Conservation (phyloP, 1,140 invertebrate species). For the Drosophila arizonae region DNA sequence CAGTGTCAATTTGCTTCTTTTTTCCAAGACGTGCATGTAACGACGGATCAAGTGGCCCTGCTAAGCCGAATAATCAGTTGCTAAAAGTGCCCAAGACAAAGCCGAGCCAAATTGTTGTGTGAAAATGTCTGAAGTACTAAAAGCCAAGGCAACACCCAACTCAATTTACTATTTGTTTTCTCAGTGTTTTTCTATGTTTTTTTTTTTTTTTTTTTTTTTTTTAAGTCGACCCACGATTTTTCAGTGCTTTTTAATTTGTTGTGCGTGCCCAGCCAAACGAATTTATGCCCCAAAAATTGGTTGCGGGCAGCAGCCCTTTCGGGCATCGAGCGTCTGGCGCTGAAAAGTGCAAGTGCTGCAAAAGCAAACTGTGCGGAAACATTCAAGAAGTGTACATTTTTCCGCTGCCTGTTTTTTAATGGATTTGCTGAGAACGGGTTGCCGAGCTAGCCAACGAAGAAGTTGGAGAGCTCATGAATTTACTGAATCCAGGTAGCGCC, state of each 20-base stretch:
- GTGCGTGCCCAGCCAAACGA: slow-evolving; percentile 58
- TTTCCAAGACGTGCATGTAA: slow-evolving; percentile 48
- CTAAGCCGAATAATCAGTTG: slow-evolving; percentile 40
- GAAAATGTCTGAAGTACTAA: slow-evolving; percentile 21
- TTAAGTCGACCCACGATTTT: slow-evolving; percentile 29
- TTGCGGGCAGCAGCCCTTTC: slow-evolving; percentile 12
- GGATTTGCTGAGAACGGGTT: slow-evolving; percentile 40
- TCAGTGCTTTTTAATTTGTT: slow-evolving; percentile 58
- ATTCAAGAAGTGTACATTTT: slow-evolving; percentile 69
- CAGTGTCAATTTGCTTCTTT: slow-evolving; percentile 66
- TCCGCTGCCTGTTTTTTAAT: slow-evolving; percentile 43
- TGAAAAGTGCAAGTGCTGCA: slow-evolving; percentile 73
- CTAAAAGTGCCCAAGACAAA: slow-evolving; percentile 29
- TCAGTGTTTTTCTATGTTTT: neutral
- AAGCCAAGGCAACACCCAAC: neutral
- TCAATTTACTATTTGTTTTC: slow-evolving; percentile 22
- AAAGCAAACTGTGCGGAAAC: slow-evolving; percentile 74
- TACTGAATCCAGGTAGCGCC: neutral
- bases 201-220: slow-evolving; percentile 14
- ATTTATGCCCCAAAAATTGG: slow-evolving; percentile 56
- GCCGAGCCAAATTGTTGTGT: slow-evolving; percentile 43
- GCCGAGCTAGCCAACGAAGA: neutral
- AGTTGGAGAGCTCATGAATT: slow-evolving; percentile 2
- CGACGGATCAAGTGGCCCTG: slow-evolving; percentile 42
- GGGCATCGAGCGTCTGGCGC: slow-evolving; percentile 17